Base-by-base conservation (phyloP, 2,113 vertebrate genomes). In the Actinemys pallida region DNA sequence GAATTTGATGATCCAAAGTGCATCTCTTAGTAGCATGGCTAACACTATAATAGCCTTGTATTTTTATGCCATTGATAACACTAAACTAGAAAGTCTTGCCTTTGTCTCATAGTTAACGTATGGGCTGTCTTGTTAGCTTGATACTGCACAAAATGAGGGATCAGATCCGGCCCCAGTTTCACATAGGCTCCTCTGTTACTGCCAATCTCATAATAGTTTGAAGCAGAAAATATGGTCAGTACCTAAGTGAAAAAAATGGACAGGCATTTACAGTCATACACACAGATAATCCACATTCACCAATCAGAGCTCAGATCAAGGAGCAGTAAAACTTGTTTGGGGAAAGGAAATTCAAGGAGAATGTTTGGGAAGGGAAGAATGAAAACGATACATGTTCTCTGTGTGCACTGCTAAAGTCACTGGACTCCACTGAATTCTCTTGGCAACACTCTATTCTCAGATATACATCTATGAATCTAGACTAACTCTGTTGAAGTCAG, bases 201-300 rank as follows among this genome's bases (percentile, higher is more conserved):
- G 97, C 99, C 99, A 86, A 98, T 97, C 91, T 99, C 99, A 0
- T 99, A 99, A 97, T 99, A 99, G 97, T 99, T 99, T 7, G 99
- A 99, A n/a, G 99, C 99, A 69, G 99, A 99, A 98, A 99, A 99
- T 95, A 99, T 99, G 31, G 99, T 99, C 96, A 99, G 96, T 69
- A 99, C 99, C 99, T 99, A 97, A 75, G 86, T 4, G 84, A 39
- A 29, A n/a, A 5, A 56, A 96, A 95, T 27, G 85, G 39, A 96
- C 8, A 84, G 39, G 8, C 22, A 47, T 49, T 95, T 56, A 69
- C 35, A 8, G 54, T 86, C 50, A 4, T 6, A 17, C 11, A 5
- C 2, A 39, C 2, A 0, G 8, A 31, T 4, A 86, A 78, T 92
- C 27, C 69, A 87, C 10, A 10, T 69, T 69, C 16, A 16, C 10